A percentile compares a stretch with the other conserved stretches of the same genome.
phyloP scores from a whole-genome alignment of 1,140 invertebrate species.

The Ectropis grisescens region DNA sequence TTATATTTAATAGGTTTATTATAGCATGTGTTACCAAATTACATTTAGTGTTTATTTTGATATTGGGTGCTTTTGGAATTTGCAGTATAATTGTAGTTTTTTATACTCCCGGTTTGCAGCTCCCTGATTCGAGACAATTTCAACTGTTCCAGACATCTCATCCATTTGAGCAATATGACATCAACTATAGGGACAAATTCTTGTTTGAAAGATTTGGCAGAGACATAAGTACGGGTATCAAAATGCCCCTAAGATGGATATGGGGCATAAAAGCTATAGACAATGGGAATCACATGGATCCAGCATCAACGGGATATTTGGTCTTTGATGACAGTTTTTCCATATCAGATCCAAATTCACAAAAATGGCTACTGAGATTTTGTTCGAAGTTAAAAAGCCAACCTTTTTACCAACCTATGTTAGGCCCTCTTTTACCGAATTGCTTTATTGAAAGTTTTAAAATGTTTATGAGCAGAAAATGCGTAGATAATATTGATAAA shows the following conservation, averaged over 20 bases:
- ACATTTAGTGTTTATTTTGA: conserved; percentile 44
- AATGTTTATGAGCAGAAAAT: conserved; percentile 83
- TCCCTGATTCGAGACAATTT: conserved; percentile 89
- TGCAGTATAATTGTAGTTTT: conserved; percentile 82
- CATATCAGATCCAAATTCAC: conserved; percentile 81
- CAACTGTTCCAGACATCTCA: conserved; percentile 89
- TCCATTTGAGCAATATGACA: conserved; percentile 92
- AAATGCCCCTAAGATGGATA: conserved; percentile 91
- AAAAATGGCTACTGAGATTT: conserved; percentile 89
- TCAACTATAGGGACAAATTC: conserved; percentile 83
- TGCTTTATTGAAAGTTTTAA: conserved; percentile 94
- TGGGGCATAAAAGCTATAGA: conserved; percentile 92
- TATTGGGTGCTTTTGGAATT: conserved; percentile 73
- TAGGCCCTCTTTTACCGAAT: conserved; percentile 85
- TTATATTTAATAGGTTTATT: conserved; percentile 64
- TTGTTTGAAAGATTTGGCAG: conserved; percentile 83
- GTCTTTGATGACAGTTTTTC: conserved; percentile 85
- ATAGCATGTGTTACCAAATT: conserved; percentile 70
- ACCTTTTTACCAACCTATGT: conserved; percentile 84
- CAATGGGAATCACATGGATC: conserved; percentile 89
- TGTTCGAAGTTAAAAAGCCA: conserved; percentile 82
- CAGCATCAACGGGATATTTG: conserved; percentile 80
- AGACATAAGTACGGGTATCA: conserved; percentile 66
- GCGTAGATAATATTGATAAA: conserved; percentile 78
- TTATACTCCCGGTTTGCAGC: conserved; percentile 84